phyloP scores from a whole-genome alignment of 2,113 vertebrate species.

The Polypterus senegalus region DNA sequence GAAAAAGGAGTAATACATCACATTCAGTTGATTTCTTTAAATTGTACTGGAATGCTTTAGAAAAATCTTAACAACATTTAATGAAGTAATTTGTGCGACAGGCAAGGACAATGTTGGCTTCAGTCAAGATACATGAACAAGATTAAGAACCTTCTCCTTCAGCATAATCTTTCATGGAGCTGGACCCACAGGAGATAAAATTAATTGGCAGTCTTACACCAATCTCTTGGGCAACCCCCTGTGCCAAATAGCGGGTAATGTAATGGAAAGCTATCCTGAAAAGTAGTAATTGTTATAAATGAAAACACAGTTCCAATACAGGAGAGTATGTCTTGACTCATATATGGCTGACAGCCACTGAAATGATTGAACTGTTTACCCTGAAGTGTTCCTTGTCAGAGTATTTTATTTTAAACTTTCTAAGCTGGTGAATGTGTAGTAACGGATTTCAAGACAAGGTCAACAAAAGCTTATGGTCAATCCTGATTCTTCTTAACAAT shows the following conservation, averaged over 20 bases:
- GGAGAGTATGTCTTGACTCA: not conserved
- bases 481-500: not conserved
- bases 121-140: not conserved
- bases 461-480: not conserved
- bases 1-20: no score
- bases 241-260: not conserved
- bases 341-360: not conserved
- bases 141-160: conserved; percentile 4
- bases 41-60: no score
- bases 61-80: not conserved
- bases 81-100: not conserved
- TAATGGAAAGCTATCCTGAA: not conserved
- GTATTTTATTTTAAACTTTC: not conserved
- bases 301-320: conserved; percentile 6
- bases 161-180: not conserved
- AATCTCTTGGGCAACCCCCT: not conserved
- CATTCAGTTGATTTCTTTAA: no score
- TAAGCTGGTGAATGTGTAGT: not conserved
- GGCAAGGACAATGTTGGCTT: not conserved
- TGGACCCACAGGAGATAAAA: not conserved
- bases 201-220: not conserved
- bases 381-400: not conserved
- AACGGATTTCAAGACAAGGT: not conserved
- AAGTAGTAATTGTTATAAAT: conserved; percentile 5
- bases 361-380: conserved; percentile 4